phyloP scores from a whole-genome alignment of 1,140 invertebrate genomes.

The Lutraria rhynchaena region DNA sequence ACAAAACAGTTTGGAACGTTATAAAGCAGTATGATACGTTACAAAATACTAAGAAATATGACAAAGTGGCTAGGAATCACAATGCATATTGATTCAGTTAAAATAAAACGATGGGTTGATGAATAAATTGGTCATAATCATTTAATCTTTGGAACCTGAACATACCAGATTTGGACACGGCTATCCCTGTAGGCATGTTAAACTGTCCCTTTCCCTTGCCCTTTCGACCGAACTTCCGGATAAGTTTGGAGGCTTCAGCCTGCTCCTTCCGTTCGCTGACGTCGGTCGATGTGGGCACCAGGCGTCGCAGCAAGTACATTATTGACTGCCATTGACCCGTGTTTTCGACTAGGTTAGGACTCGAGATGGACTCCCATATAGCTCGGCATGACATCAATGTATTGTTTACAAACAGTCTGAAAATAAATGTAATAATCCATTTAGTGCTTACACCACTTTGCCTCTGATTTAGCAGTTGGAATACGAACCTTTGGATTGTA shows the following conservation, averaged over 20 bases:
- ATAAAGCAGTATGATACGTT: too few relatives aligned
- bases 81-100: too few relatives aligned
- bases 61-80: too few relatives aligned
- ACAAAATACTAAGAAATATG: too few relatives aligned
- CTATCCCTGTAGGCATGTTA: slow-evolving; percentile 76
- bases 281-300: slow-evolving; percentile 47
- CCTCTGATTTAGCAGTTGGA: not conserved
- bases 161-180: slow-evolving; percentile 76
- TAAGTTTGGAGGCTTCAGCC: slow-evolving; percentile 64
- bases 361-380: slow-evolving; percentile 1
- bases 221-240: slow-evolving; percentile 67
- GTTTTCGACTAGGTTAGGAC: slow-evolving; percentile 24
- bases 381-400: not conserved
- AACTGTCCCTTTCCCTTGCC: slow-evolving; percentile 74
- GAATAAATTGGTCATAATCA: too few relatives aligned
- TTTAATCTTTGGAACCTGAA: too few relatives aligned
- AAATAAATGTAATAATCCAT: not conserved
- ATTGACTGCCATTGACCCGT: slow-evolving; percentile 58
- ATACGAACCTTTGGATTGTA: not conserved
- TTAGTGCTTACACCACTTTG: not conserved
- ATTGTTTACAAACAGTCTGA: not conserved
- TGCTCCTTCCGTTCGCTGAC: slow-evolving; percentile 32
- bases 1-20: too few relatives aligned
- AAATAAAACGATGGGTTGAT: too few relatives aligned
- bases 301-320: slow-evolving; percentile 62